Evolutionary conservation across 2,113 vertebrate genomes (phyloP).

Genomic region (Lagopus leucura): DNA sequence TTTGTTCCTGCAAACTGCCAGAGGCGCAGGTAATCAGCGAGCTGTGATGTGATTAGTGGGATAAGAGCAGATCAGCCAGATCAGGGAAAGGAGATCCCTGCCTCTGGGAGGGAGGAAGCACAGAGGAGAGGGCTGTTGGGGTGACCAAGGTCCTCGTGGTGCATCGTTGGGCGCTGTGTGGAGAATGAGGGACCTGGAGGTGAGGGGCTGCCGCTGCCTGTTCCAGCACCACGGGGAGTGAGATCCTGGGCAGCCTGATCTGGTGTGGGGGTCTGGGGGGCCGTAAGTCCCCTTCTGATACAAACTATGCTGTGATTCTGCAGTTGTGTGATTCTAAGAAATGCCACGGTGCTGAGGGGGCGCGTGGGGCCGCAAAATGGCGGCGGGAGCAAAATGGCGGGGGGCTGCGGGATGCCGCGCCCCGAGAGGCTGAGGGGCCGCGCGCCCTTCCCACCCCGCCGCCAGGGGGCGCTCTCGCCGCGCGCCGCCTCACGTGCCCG

Average conservation of each 20-base stretch:
- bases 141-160: not conserved
- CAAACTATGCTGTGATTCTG: not conserved
- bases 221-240: too few species aligned
- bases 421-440: too few species aligned
- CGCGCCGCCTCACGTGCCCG: too few species aligned
- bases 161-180: too few species aligned
- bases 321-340: not conserved
- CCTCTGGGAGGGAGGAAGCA: rapidly evolving
- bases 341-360: not conserved
- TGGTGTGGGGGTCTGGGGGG: too few species aligned
- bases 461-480: too few species aligned
- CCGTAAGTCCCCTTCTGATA: not conserved
- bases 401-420: not conserved
- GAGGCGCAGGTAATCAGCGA: not conserved
- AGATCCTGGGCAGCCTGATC: too few species aligned
- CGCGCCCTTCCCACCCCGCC: too few species aligned
- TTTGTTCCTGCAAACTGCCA: not conserved
- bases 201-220: too few species aligned
- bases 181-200: too few species aligned
- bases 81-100: not conserved
- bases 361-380: not conserved
- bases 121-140: not conserved
- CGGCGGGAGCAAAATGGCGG: not conserved
- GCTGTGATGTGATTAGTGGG: not conserved
- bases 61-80: constrained; percentile 24